A percentile compares a stretch with the other conserved stretches of the same genome.
These are phyloP conservation scores for Nymphalis c-album DNA, from an alignment of 2,888 invertebrate genomes.

Conservation along the genomic window DNA sequence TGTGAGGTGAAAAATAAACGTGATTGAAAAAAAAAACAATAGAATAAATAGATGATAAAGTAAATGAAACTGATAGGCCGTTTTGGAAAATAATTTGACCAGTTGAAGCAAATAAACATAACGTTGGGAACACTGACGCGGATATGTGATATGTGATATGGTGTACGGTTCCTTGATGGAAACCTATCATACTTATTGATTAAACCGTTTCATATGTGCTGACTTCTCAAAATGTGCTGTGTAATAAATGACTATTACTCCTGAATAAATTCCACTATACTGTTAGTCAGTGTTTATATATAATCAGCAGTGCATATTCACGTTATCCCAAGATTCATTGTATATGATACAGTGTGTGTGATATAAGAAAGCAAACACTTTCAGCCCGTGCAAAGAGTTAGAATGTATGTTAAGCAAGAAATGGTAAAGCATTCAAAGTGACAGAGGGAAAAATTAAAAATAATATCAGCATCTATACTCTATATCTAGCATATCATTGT, in stretches of 20 bases:
- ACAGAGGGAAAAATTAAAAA: constrained; percentile 65
- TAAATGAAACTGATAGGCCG: constrained; percentile 79
- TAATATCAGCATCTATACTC: constrained; percentile 66
- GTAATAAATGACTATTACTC: constrained; percentile 43
- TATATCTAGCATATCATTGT: constrained; percentile 45
- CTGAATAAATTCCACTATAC: constrained; percentile 56
- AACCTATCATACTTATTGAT: constrained; percentile 29
- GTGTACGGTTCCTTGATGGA: constrained; percentile 53
- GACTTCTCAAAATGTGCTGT: constrained; percentile 62
- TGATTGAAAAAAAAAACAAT: constrained; percentile 51
- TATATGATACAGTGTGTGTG: constrained; percentile 78
- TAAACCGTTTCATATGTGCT: constrained; percentile 49
- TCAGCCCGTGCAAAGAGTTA: constrained; percentile 80
- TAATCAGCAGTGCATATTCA: constrained; percentile 70
- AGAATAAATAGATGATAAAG: constrained; percentile 66
- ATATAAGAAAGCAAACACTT: constrained; percentile 70
- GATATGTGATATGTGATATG: constrained; percentile 64
- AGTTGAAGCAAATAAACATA: constrained; percentile 74
- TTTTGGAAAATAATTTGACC: constrained; percentile 80
- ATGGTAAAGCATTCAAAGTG: constrained; percentile 73
- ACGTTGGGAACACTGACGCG: constrained; percentile 64
- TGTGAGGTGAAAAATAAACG: constrained; percentile 61
- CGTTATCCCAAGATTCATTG: constrained; percentile 62
- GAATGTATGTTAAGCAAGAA: constrained; percentile 78
- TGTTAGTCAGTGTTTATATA: constrained; percentile 54